phyloP scores from a whole-genome alignment of 2,888 invertebrate genomes.

The Baronia brevicornis region DNA sequence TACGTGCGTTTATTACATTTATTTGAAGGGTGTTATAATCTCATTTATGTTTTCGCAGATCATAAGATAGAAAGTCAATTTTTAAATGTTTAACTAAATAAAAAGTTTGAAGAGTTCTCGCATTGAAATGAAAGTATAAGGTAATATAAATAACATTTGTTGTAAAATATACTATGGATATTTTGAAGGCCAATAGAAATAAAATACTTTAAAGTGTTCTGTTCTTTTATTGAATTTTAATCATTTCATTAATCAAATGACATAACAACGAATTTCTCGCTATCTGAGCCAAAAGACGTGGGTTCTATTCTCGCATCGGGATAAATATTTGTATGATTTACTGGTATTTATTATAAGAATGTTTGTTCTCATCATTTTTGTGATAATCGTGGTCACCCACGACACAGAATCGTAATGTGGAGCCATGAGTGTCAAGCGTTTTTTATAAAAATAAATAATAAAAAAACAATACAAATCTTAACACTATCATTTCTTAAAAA shows the following conservation, averaged over 20 bases:
- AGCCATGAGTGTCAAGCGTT: too few relatives aligned
- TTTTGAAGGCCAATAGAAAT: conserved; percentile 69
- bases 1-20: conserved; percentile 13
- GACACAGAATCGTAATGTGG: too few relatives aligned
- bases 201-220: conserved; percentile 56
- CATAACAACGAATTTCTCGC: conserved; percentile 9
- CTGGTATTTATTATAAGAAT: too few relatives aligned
- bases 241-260: conserved; percentile 6
- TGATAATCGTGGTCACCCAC: too few relatives aligned
- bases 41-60: conserved; percentile 27
- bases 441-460: too few relatives aligned
- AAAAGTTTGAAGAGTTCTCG: conserved; percentile 51
- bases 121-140: conserved; percentile 54
- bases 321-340: too few relatives aligned
- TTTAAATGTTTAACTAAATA: conserved; percentile 62
- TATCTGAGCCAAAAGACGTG: too few relatives aligned
- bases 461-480: too few relatives aligned
- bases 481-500: too few relatives aligned
- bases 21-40: conserved; percentile 17
- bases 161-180: conserved; percentile 68
- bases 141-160: conserved; percentile 54
- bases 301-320: too few relatives aligned
- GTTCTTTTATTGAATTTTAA: conserved; percentile 26
- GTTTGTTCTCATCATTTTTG: too few relatives aligned
- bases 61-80: conserved; percentile 64